phyloP scores from a whole-genome alignment of 2,888 invertebrate genomes.

The Sinhomidia bicolor region DNA sequence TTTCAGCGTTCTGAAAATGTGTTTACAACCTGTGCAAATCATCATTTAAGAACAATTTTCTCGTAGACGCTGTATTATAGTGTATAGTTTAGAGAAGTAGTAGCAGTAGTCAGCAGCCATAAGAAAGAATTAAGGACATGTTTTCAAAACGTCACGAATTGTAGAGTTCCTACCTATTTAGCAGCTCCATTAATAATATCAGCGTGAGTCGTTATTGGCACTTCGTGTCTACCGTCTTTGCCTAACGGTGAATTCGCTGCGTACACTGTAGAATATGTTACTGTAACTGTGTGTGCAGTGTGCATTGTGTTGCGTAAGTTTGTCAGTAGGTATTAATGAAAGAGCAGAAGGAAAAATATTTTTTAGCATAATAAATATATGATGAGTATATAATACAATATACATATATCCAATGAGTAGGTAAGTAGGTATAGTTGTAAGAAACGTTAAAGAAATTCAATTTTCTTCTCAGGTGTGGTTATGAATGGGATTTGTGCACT shows the following conservation, averaged over 20 bases:
- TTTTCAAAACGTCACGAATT: conserved; percentile 40
- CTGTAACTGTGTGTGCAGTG: neutral
- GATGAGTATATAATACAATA: too few relatives aligned
- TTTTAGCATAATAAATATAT: neutral
- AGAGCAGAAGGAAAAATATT: neutral
- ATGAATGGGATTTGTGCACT: neutral
- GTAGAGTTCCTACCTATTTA: conserved; percentile 19
- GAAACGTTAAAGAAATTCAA: conserved; percentile 31
- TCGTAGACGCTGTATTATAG: too few relatives aligned
- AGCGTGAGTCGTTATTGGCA: conserved; percentile 49
- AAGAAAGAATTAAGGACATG: neutral
- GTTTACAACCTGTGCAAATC: neutral
- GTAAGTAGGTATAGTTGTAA: neutral
- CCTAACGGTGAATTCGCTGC: conserved; percentile 8
- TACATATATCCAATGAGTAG: too few relatives aligned
- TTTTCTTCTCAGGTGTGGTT: conserved; percentile 18
- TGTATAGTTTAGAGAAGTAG: too few relatives aligned
- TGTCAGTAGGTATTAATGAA: neutral
- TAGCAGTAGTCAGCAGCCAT: neutral
- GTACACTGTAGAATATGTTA: neutral
- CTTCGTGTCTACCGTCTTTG: conserved; percentile 28
- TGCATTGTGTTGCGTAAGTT: neutral
- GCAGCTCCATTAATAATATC: conserved; percentile 53
- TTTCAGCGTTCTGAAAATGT: neutral
- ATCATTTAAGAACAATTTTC: neutral